Evolutionary conservation across 2,888 invertebrate genomes (phyloP), one percentile per base, ranked within the genome.

Genomic region (Salticus scenicus): DNA sequence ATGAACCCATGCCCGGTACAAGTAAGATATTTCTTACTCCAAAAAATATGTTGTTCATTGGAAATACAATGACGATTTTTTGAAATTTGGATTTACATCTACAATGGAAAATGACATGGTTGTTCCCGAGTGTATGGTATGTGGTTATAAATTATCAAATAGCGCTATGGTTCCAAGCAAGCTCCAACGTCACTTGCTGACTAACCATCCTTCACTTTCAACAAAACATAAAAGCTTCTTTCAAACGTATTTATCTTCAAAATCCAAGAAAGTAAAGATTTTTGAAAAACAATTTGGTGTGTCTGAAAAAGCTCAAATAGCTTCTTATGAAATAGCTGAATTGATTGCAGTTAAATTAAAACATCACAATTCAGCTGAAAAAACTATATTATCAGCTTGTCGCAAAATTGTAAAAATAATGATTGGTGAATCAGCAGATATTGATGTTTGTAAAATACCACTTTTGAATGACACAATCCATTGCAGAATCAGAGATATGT

Each of bases 201-300:
- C 70, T 70, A 70, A 70, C 42, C 70, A n/a, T n/a, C n/a, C n/a
- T n/a, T n/a, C n/a, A n/a, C n/a, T n/a, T n/a, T n/a, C n/a, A n/a
- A n/a, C n/a, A 51, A 72, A 72, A 72, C 51, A 12, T 30, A 30
- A 70, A 27, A 70, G 24, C 72, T 72, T 30, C 31, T 72, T 71
- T 71, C 0, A 42, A 42, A 47, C 41, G 14, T 71, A 10, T 27
- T 27, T 71, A 71, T 42, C n/a, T n/a, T n/a, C n/a, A n/a, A n/a
- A n/a, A n/a, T n/a, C n/a, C n/a, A n/a, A n/a, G n/a, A n/a, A n/a
- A 17, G 41, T 42, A 47, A 71, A 27, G 28, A 27, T 71, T 37
- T 27, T 47, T n/a, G n/a, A 42, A 71, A 71, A 71, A 27, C 28
- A 42, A 71, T 42, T 41, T 42, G 14, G 24, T 42, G 27, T 70